phyloP scores from a whole-genome alignment of 2,888 invertebrate genomes.

The Pristionchus maxplancki region DNA sequence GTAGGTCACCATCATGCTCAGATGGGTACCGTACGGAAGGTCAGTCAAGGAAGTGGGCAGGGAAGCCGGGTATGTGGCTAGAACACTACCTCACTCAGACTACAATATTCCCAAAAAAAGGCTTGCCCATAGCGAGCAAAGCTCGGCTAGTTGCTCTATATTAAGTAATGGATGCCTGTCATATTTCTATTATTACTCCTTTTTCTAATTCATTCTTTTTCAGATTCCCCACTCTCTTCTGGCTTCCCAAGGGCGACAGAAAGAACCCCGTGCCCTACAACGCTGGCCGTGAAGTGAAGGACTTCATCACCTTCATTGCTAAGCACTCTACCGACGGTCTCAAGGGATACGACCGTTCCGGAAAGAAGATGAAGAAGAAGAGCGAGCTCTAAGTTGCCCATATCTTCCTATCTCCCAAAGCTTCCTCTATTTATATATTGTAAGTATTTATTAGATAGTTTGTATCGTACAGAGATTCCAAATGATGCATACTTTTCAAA shows the following conservation, averaged over 20 bases:
- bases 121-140: too few relatives aligned
- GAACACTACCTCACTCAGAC: too few relatives aligned
- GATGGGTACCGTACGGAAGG: too few relatives aligned
- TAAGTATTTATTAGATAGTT: conserved; percentile 45
- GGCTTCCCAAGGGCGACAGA: conserved; percentile 89
- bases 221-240: conserved; percentile 94
- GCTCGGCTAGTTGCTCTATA: too few relatives aligned
- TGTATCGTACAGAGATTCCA: conserved; percentile 16
- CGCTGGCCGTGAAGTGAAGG: conserved; percentile 93
- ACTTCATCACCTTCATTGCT: conserved; percentile 94
- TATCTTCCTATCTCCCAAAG: not conserved
- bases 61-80: too few relatives aligned
- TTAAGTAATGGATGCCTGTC: too few relatives aligned
- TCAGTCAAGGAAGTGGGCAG: too few relatives aligned
- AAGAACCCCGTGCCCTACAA: conserved; percentile 80
- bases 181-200: too few relatives aligned
- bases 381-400: conserved; percentile 60
- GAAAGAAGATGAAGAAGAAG: conserved; percentile 82
- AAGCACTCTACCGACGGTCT: conserved; percentile 92
- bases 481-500: conserved; percentile 51
- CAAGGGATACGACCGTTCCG: conserved; percentile 90
- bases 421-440: conserved; percentile 34
- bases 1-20: too few relatives aligned
- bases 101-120: too few relatives aligned
- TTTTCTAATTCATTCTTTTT: not conserved